Evolutionary conservation across 2,888 invertebrate genomes (phyloP).

Genomic region (Aradus depressus): DNA sequence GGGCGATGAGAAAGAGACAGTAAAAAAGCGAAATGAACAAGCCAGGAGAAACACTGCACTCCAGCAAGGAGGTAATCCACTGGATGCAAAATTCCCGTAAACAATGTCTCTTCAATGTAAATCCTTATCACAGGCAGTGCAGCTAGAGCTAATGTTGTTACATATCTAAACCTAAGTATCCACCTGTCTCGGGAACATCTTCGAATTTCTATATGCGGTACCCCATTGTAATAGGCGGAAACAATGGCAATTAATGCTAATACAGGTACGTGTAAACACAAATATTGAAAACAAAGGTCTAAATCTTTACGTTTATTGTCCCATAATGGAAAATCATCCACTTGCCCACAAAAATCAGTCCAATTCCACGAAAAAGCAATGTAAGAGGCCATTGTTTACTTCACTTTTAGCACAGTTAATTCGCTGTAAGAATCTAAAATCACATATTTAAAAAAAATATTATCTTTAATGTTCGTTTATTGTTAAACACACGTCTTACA

Average conservation of each 20-base stretch:
- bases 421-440: no score
- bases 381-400: conserved; percentile 6
- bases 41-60: conserved; percentile 65
- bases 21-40: conserved; percentile 65
- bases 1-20: conserved; percentile 50
- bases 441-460: no score
- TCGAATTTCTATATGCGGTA: conserved; percentile 48
- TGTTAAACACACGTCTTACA: no score
- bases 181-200: conserved; percentile 51
- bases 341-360: conserved; percentile 63
- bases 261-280: conserved; percentile 67
- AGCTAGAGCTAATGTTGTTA: conserved; percentile 47
- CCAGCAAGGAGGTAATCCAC: conserved; percentile 60
- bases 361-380: conserved; percentile 49
- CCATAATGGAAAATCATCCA: conserved; percentile 56
- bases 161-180: conserved; percentile 52
- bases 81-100: conserved; percentile 37
- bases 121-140: conserved; percentile 53
- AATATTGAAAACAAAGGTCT: conserved; percentile 73
- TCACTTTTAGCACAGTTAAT: no score
- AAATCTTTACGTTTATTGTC: conserved; percentile 59
- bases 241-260: conserved; percentile 58
- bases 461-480: not conserved
- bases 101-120: conserved; percentile 34
- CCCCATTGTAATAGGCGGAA: conserved; percentile 74